These are phyloP conservation scores for Catostomus latipinnis DNA, from an alignment of 2,797 vertebrate genomes.

Conservation along the genomic window DNA sequence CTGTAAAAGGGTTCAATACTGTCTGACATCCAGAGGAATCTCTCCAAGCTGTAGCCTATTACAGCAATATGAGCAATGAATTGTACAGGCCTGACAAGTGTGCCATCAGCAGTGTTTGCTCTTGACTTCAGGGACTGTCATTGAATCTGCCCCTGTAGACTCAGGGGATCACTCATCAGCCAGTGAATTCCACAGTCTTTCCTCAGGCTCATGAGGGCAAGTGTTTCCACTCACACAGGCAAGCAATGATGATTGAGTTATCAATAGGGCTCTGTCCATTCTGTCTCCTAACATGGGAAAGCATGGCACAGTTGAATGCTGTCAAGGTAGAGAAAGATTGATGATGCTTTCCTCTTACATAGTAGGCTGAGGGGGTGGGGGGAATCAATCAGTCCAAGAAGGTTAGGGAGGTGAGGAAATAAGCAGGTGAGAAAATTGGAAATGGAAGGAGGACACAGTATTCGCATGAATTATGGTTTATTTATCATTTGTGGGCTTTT, in stretches of 20 bases:
- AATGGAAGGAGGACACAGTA: constrained; percentile 31
- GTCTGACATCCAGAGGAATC: constrained; percentile 25
- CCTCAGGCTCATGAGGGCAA: constrained; percentile 16
- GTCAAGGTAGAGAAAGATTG: constrained; percentile 55
- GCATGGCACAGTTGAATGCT: constrained; percentile 20
- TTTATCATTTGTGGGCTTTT: no score
- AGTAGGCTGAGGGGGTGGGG: not conserved
- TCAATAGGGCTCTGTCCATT: constrained; percentile 40
- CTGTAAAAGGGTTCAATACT: constrained; percentile 13
- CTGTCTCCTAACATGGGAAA: constrained; percentile 14
- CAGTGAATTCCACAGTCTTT: constrained; percentile 35
- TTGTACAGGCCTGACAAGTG: constrained; percentile 39
- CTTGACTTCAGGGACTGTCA: constrained; percentile 47
- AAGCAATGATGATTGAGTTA: constrained; percentile 48
- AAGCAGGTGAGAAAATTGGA: constrained; percentile 29
- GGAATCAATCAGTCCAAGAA: constrained; percentile 31
- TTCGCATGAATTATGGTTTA: not conserved
- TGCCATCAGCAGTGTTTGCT: constrained; percentile 44
- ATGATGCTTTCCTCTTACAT: constrained; percentile 32
- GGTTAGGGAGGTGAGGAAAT: not conserved
- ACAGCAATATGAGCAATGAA: constrained; percentile 33
- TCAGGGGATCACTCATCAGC: constrained; percentile 33
- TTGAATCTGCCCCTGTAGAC: constrained; percentile 35
- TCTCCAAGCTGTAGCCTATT: constrained; percentile 24
- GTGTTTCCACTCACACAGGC: constrained; percentile 40